Evolutionary conservation across 2,113 vertebrate genomes (phyloP).

Genomic region (Mustela nigripes): DNA sequence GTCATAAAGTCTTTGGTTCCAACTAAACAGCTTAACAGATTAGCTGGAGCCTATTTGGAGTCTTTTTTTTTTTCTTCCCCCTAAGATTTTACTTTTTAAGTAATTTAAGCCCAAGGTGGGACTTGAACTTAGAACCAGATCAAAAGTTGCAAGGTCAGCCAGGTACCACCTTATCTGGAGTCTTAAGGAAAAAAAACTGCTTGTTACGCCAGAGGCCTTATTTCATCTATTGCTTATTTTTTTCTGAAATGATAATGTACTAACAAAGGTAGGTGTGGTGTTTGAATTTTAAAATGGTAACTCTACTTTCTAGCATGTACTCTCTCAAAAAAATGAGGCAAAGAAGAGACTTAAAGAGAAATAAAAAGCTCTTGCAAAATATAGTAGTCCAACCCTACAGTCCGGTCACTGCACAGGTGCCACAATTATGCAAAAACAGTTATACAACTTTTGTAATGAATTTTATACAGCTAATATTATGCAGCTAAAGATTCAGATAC

Average conservation of each 20-base stretch:
- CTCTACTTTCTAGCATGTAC: neutral
- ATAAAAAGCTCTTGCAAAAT: conserved; percentile 40
- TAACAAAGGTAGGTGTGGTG: neutral
- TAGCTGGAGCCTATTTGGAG: neutral
- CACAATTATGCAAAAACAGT: neutral
- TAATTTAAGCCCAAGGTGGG: neutral
- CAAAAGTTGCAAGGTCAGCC: neutral
- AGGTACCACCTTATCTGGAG: neutral
- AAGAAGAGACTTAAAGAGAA: neutral
- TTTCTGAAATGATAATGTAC: neutral
- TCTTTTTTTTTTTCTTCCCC: neutral
- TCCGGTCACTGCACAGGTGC: neutral
- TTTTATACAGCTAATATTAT: conserved; percentile 26
- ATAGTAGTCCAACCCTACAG: neutral
- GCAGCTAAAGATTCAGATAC: neutral
- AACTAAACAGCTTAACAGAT: neutral
- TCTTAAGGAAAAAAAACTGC: neutral
- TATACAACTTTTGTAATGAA: neutral
- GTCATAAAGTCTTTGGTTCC: neutral
- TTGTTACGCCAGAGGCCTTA: neutral
- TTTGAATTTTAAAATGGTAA: conserved; percentile 51
- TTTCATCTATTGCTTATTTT: neutral
- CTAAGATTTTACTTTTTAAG: neutral
- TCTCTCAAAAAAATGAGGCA: neutral
- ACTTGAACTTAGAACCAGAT: neutral